These are phyloP conservation scores for Lepus townsendii DNA, from an alignment of 2,797 vertebrate genomes.

Conservation along the genomic window DNA sequence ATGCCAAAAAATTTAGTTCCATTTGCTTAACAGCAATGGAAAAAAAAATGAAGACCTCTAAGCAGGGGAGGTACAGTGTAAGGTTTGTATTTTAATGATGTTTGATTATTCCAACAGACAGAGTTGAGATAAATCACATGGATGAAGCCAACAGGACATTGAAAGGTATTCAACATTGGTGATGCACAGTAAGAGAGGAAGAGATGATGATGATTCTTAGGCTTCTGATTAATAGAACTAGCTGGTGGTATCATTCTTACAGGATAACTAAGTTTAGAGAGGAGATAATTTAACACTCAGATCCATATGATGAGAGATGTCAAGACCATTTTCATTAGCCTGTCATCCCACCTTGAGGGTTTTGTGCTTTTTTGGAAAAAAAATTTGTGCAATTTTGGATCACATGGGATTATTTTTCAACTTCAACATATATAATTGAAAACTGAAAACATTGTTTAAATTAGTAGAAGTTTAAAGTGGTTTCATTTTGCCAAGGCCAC, in stretches of 20 bases:
- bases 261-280: not conserved
- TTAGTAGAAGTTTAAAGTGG: constrained; percentile 12
- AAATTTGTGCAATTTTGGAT: constrained; percentile 10
- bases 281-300: constrained; percentile 14
- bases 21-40: constrained; percentile 5
- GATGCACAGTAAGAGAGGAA: not conserved
- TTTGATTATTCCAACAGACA: no score
- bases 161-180: constrained; percentile 44
- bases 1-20: not conserved
- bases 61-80: not conserved
- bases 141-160: constrained; percentile 45
- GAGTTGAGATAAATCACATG: constrained; percentile 39
- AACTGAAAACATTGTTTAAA: not conserved
- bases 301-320: not conserved
- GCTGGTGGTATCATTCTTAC: constrained; percentile 25
- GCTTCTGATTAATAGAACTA: constrained; percentile 13
- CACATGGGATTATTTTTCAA: not conserved
- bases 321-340: not conserved
- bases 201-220: not conserved
- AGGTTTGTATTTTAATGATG: constrained; percentile 18
- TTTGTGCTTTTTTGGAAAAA: constrained; percentile 14
- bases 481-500: not conserved
- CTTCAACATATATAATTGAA: constrained; percentile 30
- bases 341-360: not conserved
- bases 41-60: not conserved